Evolutionary conservation across 2,888 invertebrate genomes (phyloP), one percentile per base, ranked within the genome.

Genomic region (Amiota communis): DNA sequence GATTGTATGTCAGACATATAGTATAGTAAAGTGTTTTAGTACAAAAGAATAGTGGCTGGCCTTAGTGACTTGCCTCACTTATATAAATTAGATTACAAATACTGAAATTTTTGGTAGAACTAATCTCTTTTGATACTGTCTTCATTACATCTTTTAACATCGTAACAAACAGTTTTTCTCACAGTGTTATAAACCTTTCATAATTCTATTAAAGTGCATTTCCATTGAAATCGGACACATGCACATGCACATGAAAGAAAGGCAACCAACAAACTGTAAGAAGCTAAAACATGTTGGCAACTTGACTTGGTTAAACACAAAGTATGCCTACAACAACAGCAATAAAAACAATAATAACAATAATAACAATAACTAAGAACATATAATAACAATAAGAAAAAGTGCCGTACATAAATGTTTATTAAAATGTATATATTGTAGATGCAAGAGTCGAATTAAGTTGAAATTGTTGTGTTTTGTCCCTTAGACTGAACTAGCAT

Each of bases 311-410:
- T 59, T 65, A 65, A 68, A 53, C 67, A 68, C 51, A 20, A 68
- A 68, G 13, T 51, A 68, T 53, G 49, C 51, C 51, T 51, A 51
- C 20, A 53, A 48, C 49, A 65, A 84, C 84, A 86, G 83, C 80
- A 82, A 84, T 80, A 84, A 81, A 82, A 81, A 79, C 79, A 76
- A 81, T 75, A 76, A 76, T 23, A n/a, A n/a, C 75, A 76, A 75
- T 72, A 72, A 76, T 4, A 84, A 82, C 79, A 80, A 80, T 80
- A 86, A 85, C 85, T 76, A 79, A 56, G 81, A 74, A 76, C 83
- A 9, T 15, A 47, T 46, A 9, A 48, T 84, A 85, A 84, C 85
- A 86, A 86, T 85, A 80, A 86, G 85, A 82, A 83, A 81, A 84
- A 85, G 84, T 83, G 85, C 36, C 51, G 67, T 51, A 59, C 59